Conservation (phyloP, 2,888 invertebrate species). For the Andrena bicolor region DNA sequence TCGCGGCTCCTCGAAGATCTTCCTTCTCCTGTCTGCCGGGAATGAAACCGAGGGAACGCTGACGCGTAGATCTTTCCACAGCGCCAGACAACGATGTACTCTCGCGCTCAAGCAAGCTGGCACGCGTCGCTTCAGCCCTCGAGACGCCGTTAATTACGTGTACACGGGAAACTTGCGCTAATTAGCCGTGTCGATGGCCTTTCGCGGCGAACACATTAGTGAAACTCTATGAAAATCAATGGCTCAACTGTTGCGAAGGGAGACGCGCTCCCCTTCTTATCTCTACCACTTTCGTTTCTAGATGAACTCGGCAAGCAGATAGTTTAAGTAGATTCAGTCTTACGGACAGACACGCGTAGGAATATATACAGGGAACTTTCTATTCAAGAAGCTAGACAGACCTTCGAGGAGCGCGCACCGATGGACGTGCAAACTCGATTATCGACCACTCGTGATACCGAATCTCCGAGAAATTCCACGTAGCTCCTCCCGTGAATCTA, state of each 20-base stretch:
- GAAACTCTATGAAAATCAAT: slow-evolving; percentile 28
- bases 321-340: too few relatives aligned
- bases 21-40: too few relatives aligned
- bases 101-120: neutral
- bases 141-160: slow-evolving; percentile 55
- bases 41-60: too few relatives aligned
- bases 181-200: slow-evolving; percentile 56
- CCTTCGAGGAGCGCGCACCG: slow-evolving; percentile 43
- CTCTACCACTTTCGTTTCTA: slow-evolving; percentile 9
- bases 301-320: too few relatives aligned
- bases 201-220: slow-evolving; percentile 11
- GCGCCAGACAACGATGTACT: neutral
- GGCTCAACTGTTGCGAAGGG: slow-evolving; percentile 1
- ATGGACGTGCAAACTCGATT: neutral
- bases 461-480: too few relatives aligned
- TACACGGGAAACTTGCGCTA: slow-evolving; percentile 52
- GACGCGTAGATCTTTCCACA: neutral
- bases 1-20: slow-evolving; percentile 24
- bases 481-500: slow-evolving; percentile 5
- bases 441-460: too few relatives aligned
- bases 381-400: neutral
- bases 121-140: slow-evolving; percentile 1
- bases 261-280: slow-evolving; percentile 26
- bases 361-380: too few relatives aligned
- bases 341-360: too few relatives aligned